These are phyloP conservation scores for Zaprionus nigranus DNA, from an alignment of 1,140 invertebrate species.

Conservation along the genomic window DNA sequence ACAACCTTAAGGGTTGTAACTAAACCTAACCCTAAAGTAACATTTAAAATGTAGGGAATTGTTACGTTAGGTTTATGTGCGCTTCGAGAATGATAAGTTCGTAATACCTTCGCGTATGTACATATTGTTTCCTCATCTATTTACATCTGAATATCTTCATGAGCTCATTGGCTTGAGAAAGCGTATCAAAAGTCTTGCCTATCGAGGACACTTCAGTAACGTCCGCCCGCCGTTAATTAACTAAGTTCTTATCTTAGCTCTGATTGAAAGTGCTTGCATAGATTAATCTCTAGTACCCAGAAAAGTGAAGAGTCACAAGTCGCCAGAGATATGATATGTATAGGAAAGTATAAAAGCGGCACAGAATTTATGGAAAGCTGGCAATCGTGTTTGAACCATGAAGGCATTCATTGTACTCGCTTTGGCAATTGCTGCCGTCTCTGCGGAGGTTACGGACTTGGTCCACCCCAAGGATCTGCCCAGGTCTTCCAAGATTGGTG, in stretches of 20 bases:
- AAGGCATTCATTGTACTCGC: constrained; percentile 48
- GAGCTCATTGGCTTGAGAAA: no score
- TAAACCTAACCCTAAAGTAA: no score
- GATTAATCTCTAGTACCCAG: background rate
- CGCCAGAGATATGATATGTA: background rate
- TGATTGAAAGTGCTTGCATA: background rate
- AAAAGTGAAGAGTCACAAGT: background rate
- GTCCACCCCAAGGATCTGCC: constrained; percentile 39
- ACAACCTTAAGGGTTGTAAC: no score
- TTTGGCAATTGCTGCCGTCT: constrained; percentile 43
- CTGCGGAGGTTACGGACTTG: constrained; percentile 20
- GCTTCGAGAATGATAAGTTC: no score
- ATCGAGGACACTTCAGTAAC: background rate
- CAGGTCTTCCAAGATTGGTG: constrained; percentile 41
- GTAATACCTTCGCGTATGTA: no score
- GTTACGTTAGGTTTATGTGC: fast-evolving
- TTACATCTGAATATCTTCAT: no score
- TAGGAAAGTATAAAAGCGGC: background rate
- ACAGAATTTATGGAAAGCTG: background rate
- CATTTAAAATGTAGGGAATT: no score
- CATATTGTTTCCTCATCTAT: no score
- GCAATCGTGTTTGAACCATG: constrained; percentile 20
- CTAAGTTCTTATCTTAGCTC: background rate
- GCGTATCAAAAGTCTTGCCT: background rate
- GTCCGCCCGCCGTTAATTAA: background rate